These are phyloP conservation scores for Scaptomyza cyrtandrae DNA, from an alignment of 2,888 invertebrate genomes.

Conservation along the genomic window DNA sequence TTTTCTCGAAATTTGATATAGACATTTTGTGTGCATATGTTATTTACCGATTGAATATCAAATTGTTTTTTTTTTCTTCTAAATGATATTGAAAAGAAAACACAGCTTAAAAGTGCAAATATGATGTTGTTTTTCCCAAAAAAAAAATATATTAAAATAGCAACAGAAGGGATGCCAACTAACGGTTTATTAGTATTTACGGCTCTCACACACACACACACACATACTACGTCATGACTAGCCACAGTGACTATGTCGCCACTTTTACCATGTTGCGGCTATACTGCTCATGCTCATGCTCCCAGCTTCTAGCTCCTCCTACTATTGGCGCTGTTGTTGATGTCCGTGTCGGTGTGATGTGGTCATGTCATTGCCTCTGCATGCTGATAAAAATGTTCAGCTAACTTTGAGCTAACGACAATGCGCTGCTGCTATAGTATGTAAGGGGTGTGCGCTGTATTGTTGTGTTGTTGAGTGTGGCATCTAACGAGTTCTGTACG, in stretches of 20 bases:
- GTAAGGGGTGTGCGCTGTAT: constrained; percentile 4
- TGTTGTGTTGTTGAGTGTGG: constrained; percentile 12
- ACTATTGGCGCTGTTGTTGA: constrained; percentile 24
- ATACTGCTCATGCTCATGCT: constrained; percentile 24
- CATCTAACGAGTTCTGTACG: constrained; percentile 49
- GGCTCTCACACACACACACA: constrained; percentile 43
- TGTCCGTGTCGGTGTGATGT: constrained; percentile 66
- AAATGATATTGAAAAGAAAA: too few relatives aligned
- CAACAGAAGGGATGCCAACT: constrained; percentile 51
- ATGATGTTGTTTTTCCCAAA: too few relatives aligned
- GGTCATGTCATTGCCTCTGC: constrained; percentile 78
- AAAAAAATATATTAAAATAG: constrained; percentile 26
- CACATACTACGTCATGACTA: constrained; percentile 52
- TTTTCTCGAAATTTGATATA: too few relatives aligned
- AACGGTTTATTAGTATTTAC: constrained; percentile 76
- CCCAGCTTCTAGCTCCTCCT: not conserved
- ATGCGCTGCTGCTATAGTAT: constrained; percentile 19
- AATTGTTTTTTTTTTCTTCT: too few relatives aligned
- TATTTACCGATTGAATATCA: too few relatives aligned
- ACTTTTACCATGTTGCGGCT: constrained; percentile 62
- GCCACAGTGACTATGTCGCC: constrained; percentile 49
- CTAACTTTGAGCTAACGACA: constrained; percentile 79
- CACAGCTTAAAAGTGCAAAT: too few relatives aligned
- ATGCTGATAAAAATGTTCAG: constrained; percentile 75
- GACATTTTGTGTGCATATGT: too few relatives aligned